Evolutionary conservation across 2,113 vertebrate genomes (phyloP).

Genomic region (Nanorana parkeri): DNA sequence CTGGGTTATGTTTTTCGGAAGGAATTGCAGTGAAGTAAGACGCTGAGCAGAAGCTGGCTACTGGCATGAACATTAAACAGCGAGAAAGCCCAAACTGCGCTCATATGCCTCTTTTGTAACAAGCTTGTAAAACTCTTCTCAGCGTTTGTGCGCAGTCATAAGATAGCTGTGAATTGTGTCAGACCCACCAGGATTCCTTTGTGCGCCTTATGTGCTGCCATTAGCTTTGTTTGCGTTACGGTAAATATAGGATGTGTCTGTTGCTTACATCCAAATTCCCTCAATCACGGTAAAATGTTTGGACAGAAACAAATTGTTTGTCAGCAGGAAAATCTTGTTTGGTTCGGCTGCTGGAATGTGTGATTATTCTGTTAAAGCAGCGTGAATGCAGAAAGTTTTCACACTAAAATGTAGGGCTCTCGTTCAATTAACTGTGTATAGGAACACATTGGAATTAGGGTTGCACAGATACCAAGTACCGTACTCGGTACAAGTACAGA

Average conservation of each 20-base stretch:
- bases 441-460: background rate
- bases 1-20: slow-evolving; percentile 46
- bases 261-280: slow-evolving; percentile 14
- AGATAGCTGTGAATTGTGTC: slow-evolving; percentile 30
- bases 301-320: slow-evolving; percentile 34
- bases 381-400: background rate
- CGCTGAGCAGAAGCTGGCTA: slow-evolving; percentile 25
- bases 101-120: slow-evolving; percentile 27
- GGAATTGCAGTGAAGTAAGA: slow-evolving; percentile 42
- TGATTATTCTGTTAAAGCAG: slow-evolving; percentile 17
- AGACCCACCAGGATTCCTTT: slow-evolving; percentile 28
- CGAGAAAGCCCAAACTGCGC: slow-evolving; percentile 19
- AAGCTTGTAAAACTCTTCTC: slow-evolving; percentile 37
- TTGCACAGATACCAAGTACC: too few relatives aligned
- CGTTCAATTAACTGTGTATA: background rate
- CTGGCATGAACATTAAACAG: slow-evolving; percentile 26
- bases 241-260: slow-evolving; percentile 10
- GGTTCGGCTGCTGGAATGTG: background rate
- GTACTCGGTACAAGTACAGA: too few relatives aligned
- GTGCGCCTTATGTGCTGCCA: slow-evolving; percentile 4
- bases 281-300: slow-evolving; percentile 42
- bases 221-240: slow-evolving; percentile 11
- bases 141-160: slow-evolving; percentile 27
- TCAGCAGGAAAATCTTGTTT: slow-evolving; percentile 31
- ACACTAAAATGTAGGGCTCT: background rate